phyloP scores from a whole-genome alignment of 2,797 vertebrate species.

The Gambelia wislizenii region DNA sequence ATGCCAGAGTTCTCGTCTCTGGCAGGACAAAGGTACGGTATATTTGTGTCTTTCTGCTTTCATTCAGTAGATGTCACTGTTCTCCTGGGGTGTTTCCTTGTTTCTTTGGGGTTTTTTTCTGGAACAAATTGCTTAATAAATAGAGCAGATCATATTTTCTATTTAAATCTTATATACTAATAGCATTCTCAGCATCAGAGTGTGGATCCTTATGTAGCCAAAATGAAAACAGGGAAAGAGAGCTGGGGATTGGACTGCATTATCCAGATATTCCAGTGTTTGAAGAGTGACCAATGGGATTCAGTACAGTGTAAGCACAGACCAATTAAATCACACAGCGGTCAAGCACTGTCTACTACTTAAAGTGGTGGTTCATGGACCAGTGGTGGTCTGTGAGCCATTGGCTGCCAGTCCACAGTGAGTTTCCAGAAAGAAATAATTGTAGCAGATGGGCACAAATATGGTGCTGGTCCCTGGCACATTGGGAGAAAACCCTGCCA shows the following conservation, averaged over 20 bases:
- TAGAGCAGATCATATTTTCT: background rate
- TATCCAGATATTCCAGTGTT: background rate
- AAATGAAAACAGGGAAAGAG: background rate
- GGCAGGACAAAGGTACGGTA: background rate
- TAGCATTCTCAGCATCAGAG: background rate
- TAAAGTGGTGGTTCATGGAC: too few relatives aligned
- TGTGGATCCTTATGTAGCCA: background rate
- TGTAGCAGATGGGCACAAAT: too few relatives aligned
- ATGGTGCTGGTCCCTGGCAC: too few relatives aligned
- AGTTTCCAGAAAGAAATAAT: too few relatives aligned
- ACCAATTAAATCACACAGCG: background rate
- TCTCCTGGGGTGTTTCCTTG: background rate
- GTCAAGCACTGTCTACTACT: background rate
- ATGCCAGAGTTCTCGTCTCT: background rate
- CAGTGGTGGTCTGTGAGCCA: too few relatives aligned
- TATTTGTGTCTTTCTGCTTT: background rate
- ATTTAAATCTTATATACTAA: background rate
- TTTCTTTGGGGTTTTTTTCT: too few relatives aligned
- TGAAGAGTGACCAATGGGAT: background rate
- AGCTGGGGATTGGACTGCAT: background rate
- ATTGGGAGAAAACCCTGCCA: too few relatives aligned
- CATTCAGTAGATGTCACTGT: conserved; percentile 13
- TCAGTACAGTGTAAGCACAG: background rate
- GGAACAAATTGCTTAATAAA: background rate
- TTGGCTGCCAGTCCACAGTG: too few relatives aligned